Base-by-base conservation (phyloP, 2,797 vertebrate genomes). In the Brachyalestes nurse region DNA sequence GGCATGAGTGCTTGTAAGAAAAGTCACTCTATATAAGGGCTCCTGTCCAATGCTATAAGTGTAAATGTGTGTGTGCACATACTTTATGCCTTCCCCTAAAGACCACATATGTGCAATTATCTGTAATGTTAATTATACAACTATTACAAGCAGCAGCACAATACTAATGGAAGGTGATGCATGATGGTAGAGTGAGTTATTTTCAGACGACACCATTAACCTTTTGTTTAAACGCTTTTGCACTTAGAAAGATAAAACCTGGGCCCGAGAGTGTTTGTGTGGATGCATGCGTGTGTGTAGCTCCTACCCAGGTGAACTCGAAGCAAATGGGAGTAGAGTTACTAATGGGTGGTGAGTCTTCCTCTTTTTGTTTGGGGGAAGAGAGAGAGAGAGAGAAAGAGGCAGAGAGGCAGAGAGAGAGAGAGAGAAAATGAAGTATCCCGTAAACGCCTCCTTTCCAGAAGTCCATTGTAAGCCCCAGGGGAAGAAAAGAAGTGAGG, bases 391-490 rank as follows among this genome's bases (percentile, higher is more conserved):
- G 57, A 21, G 9, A 58, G 55, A 21, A 10, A 13, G 21, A 25
- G 10, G 13, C 10, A 28, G 7, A 62, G n/a, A 21, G 23, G n/a
- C n/a, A 6, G 13, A 16, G 51, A 53, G 51, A 13, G 51, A 65
- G 45, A 77, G 82, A 66, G 72, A 82, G 84, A 84, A 75, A 77
- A 84, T 23, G 61, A 79, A 70, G 85, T 80, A 82, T 88, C 83
- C 84, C 82, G 86, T 87, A 87, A 89, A 90, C 75, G 79, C 23
- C 79, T 80, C 81, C 84, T 82, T 84, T 84, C 82, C 83, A 83
- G 70, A 74, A 86, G 84, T 88, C 85, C 91, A 89, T 87, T 88
- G 88, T 87, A 80, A 17, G 84, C 72, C 89, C 86, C 78, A 76
- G 66, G 78, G 88, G 88, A 71, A 85, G 81, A 89, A 79, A 69